Evolutionary conservation across 2,888 invertebrate genomes (phyloP).

Genomic region (Argynnis bischoffii): DNA sequence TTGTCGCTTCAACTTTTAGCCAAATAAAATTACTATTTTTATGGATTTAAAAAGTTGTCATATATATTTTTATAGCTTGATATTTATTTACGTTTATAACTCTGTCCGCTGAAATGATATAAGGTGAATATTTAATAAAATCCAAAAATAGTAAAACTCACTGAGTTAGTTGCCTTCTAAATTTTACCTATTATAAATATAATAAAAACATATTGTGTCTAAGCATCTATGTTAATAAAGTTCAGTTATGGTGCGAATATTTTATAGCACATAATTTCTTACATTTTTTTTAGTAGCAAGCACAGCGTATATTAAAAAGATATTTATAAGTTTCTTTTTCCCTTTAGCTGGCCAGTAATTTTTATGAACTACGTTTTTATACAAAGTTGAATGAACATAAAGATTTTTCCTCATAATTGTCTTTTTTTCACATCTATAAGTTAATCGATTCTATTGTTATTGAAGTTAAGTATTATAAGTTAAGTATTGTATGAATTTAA

Average conservation of each 20-base stretch:
- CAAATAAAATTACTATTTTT: no score
- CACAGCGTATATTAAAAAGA: conserved; percentile 10
- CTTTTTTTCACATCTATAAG: conserved; percentile 41
- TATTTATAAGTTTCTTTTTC: conserved; percentile 2
- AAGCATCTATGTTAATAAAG: not conserved
- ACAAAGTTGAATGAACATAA: conserved; percentile 48
- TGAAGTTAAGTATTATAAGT: conserved; percentile 47
- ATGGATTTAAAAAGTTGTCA: no score
- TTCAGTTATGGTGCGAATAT: not conserved
- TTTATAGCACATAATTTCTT: not conserved
- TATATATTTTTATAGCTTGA: no score
- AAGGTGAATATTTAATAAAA: no score
- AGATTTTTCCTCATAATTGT: conserved; percentile 56
- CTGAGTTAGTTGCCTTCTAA: no score
- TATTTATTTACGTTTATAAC: no score
- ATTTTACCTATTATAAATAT: no score
- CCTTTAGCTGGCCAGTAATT: conserved; percentile 4
- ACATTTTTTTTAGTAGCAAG: conserved; percentile 1
- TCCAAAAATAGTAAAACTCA: no score
- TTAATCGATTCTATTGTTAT: conserved; percentile 56
- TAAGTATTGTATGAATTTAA: conserved; percentile 53
- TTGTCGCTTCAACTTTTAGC: no score
- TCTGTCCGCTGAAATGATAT: no score
- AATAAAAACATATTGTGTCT: no score
- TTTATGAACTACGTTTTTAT: conserved; percentile 16